Percentiles rank a stretch among this genome's conserved stretches.
Conservation (phyloP, 2,888 invertebrate species). For the Tiliacea citrago region DNA sequence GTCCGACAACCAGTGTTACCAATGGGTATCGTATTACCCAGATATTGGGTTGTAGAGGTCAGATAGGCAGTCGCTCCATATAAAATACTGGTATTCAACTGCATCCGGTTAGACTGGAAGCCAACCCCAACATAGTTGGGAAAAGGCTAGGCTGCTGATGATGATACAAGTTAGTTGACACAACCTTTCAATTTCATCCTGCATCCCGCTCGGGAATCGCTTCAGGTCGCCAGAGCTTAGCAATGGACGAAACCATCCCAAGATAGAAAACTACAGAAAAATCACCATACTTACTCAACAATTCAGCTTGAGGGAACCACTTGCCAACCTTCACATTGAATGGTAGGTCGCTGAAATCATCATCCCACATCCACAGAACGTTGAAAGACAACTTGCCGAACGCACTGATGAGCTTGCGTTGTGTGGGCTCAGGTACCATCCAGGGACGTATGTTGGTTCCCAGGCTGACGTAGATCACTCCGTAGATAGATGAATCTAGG, state of each 20-base stretch:
- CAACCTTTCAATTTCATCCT: background rate
- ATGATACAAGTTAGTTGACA: too few relatives aligned
- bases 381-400: constrained; percentile 33
- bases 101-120: too few relatives aligned
- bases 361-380: constrained; percentile 36
- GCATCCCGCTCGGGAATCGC: background rate
- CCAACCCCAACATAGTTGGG: too few relatives aligned
- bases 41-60: too few relatives aligned
- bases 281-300: constrained; percentile 32
- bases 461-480: constrained; percentile 33
- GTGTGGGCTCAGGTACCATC: constrained; percentile 27
- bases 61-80: too few relatives aligned
- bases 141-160: too few relatives aligned
- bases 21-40: too few relatives aligned
- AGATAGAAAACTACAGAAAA: background rate
- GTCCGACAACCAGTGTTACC: too few relatives aligned
- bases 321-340: constrained; percentile 31
- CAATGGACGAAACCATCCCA: too few relatives aligned
- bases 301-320: constrained; percentile 52
- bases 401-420: constrained; percentile 23
- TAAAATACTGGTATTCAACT: too few relatives aligned
- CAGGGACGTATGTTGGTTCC: constrained; percentile 15
- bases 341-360: constrained; percentile 11
- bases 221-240: background rate
- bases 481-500: constrained; percentile 25